Evolutionary conservation across 2,113 vertebrate species (phyloP).

Genomic region (Catagonus wagneri): DNA sequence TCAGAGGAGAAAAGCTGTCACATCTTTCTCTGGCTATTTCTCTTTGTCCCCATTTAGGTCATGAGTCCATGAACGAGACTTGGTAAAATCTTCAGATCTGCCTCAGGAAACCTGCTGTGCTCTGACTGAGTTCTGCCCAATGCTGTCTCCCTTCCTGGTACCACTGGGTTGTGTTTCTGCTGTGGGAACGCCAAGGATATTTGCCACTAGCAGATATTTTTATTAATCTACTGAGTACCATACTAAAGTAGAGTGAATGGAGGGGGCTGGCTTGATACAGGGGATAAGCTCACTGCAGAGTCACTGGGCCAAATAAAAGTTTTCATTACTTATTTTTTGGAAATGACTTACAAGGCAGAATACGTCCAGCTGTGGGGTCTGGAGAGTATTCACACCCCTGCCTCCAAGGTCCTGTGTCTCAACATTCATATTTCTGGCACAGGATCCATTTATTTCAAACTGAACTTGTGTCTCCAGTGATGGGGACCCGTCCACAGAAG

Average conservation of each 20-base stretch:
- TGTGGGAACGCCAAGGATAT: not conserved
- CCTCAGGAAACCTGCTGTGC: not conserved
- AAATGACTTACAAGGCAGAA: not conserved
- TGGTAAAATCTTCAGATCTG: not conserved
- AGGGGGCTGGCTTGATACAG: not conserved
- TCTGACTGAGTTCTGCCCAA: not conserved
- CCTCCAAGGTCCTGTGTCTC: slow-evolving; percentile 18
- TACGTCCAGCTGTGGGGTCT: not conserved
- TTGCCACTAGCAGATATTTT: not conserved
- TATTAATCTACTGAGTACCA: not conserved
- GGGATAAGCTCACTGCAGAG: slow-evolving; percentile 10
- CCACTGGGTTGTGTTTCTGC: not conserved
- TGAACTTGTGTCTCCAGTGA: not conserved
- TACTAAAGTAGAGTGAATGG: not conserved
- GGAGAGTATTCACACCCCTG: slow-evolving; percentile 14
- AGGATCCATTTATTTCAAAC: slow-evolving; percentile 15
- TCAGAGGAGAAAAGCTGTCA: not conserved
- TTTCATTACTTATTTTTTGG: slow-evolving; percentile 20
- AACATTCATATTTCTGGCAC: not conserved
- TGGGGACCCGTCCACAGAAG: not conserved
- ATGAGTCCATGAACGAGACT: not conserved
- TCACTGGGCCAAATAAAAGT: not conserved
- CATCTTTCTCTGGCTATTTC: too few relatives aligned
- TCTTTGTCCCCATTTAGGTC: too few relatives aligned
- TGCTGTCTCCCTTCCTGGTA: not conserved